Evolutionary conservation across 1,140 invertebrate genomes (phyloP).

Genomic region (Pogonomyrmex californicus): DNA sequence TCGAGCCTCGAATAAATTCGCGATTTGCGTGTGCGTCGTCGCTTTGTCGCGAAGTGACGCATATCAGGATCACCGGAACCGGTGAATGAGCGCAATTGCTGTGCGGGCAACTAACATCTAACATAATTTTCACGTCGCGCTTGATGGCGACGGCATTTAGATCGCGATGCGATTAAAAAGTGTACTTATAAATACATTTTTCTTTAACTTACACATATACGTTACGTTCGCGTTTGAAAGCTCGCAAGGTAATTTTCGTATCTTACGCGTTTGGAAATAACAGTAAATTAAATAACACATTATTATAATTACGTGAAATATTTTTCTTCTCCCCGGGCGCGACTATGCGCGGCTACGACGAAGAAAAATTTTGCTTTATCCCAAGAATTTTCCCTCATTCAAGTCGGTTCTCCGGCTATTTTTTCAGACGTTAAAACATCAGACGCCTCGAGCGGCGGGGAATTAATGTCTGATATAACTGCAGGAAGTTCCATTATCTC

Average conservation of each 20-base stretch:
- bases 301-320: too few relatives aligned
- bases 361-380: conserved; percentile 8
- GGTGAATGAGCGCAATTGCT: conserved; percentile 32
- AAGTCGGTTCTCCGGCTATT: conserved; percentile 6
- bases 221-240: not conserved
- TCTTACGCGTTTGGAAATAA: not conserved
- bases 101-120: conserved; percentile 8
- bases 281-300: not conserved
- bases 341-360: not conserved
- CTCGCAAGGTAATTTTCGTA: not conserved
- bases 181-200: not conserved
- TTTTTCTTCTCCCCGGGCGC: not conserved
- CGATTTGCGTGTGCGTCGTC: conserved; percentile 19
- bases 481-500: conserved; percentile 56
- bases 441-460: conserved; percentile 9
- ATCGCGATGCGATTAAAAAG: conserved; percentile 45
- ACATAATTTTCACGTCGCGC: conserved; percentile 37
- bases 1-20: conserved; percentile 24
- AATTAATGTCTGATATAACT: conserved; percentile 63
- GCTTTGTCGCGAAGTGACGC: conserved; percentile 22
- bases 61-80: conserved; percentile 52
- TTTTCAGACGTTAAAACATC: conserved; percentile 34
- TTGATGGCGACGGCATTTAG: conserved; percentile 25
- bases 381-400: conserved; percentile 7
- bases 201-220: not conserved